A percentile compares a stretch with the other conserved stretches of the same genome.
phyloP scores from a whole-genome alignment of 2,113 vertebrate genomes.

The Maccullochella peelii region DNA sequence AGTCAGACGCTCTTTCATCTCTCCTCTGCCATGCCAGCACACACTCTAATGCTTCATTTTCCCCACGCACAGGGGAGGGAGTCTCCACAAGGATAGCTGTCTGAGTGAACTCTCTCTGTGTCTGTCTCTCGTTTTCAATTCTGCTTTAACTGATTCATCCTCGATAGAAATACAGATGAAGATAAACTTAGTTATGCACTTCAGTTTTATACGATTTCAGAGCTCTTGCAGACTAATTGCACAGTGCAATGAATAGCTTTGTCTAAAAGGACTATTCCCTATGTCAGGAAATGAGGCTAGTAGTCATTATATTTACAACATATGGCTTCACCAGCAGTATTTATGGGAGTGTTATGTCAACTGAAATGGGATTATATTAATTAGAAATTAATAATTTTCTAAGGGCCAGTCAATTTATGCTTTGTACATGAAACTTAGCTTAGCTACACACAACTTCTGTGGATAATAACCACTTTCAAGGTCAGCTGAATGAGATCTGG shows the following conservation, averaged over 20 bases:
- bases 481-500: constrained; percentile 25
- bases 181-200: constrained; percentile 36
- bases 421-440: constrained; percentile 4
- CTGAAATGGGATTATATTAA: background rate
- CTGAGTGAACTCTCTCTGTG: constrained; percentile 39
- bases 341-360: background rate
- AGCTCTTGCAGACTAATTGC: background rate
- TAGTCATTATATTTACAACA: constrained; percentile 2
- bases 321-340: background rate
- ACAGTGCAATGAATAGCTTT: constrained; percentile 8
- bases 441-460: background rate
- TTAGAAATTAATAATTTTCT: background rate
- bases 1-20: constrained; percentile 78
- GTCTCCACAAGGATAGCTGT: constrained; percentile 66
- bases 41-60: constrained; percentile 68
- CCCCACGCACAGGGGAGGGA: constrained; percentile 49
- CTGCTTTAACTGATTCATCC: constrained; percentile 56
- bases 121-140: constrained; percentile 53
- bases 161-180: constrained; percentile 62
- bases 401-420: background rate
- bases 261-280: constrained; percentile 14
- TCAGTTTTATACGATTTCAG: constrained; percentile 38
- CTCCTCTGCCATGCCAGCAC: constrained; percentile 55
- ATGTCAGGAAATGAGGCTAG: background rate
- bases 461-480: background rate